These are phyloP conservation scores for Dolichomitus sp. DNA, from an alignment of 2,888 invertebrate species.

Conservation along the genomic window DNA sequence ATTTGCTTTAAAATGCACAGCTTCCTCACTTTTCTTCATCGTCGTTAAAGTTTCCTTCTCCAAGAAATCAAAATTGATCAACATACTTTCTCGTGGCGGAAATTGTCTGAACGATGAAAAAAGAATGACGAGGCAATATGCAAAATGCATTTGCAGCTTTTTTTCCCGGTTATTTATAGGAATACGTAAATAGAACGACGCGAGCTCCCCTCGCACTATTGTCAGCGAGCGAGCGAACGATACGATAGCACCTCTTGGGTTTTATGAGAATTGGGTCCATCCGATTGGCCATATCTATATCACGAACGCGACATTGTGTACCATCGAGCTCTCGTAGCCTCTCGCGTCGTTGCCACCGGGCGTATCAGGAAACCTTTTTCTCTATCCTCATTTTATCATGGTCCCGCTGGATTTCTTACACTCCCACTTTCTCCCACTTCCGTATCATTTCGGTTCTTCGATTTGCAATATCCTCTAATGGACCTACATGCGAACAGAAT, in stretches of 20 bases:
- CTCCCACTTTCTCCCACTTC: conserved; percentile 8
- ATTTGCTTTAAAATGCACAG: not conserved
- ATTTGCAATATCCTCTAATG: conserved; percentile 36
- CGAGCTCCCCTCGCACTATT: conserved; percentile 27
- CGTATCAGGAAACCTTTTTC: conserved; percentile 44
- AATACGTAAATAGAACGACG: conserved; percentile 6
- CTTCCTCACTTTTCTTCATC: not conserved
- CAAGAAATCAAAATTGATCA: not conserved
- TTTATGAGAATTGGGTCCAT: conserved; percentile 70
- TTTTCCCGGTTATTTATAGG: conserved; percentile 8
- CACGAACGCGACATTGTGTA: conserved; percentile 57
- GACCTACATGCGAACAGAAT: conserved; percentile 1
- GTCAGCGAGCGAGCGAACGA: conserved; percentile 38
- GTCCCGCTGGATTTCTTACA: conserved; percentile 9
- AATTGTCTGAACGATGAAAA: conserved; percentile 6
- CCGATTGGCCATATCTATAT: conserved; percentile 66
- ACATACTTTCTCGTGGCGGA: not conserved
- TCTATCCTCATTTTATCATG: conserved; percentile 9
- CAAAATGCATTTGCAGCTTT: conserved; percentile 6
- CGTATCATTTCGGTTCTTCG: conserved; percentile 15
- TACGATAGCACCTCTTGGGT: conserved; percentile 55
- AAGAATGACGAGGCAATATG: not conserved
- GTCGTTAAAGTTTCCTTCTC: not conserved
- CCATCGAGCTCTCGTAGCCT: conserved; percentile 43
- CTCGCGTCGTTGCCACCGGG: not conserved